These are phyloP conservation scores for Drosophila sechellia DNA, from an alignment of 1,140 invertebrate species.

Conservation along the genomic window DNA sequence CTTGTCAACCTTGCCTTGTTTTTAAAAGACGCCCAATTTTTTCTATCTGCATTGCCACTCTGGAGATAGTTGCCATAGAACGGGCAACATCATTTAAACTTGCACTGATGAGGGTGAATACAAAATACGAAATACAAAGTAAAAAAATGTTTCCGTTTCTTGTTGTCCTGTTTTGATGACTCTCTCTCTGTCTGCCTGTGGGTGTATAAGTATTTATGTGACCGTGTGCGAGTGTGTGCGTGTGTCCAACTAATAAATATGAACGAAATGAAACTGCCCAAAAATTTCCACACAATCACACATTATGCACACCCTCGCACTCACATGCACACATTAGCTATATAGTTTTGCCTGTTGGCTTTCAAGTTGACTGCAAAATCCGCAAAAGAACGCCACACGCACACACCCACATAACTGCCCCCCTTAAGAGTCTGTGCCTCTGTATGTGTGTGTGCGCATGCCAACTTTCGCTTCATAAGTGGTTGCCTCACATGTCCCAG, in stretches of 20 bases:
- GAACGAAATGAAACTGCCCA: slow-evolving; percentile 84
- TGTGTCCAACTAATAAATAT: slow-evolving; percentile 83
- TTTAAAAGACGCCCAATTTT: not conserved
- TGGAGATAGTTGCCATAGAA: slow-evolving; percentile 61
- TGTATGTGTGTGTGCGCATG: slow-evolving; percentile 48
- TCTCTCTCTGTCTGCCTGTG: slow-evolving; percentile 16
- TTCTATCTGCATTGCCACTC: slow-evolving; percentile 20
- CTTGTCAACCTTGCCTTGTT: no score
- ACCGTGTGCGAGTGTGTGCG: slow-evolving; percentile 18
- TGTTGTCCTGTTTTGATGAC: slow-evolving; percentile 78
- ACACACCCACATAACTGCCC: slow-evolving; percentile 43
- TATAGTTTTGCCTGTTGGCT: slow-evolving; percentile 82
- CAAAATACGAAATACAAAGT: slow-evolving; percentile 58
- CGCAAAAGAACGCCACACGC: slow-evolving; percentile 77
- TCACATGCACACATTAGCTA: slow-evolving; percentile 64
- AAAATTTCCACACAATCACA: slow-evolving; percentile 83
- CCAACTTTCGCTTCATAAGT: slow-evolving; percentile 77
- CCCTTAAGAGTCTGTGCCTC: slow-evolving; percentile 6
- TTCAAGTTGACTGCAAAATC: slow-evolving; percentile 81
- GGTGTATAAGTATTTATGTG: slow-evolving; percentile 16
- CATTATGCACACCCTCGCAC: slow-evolving; percentile 68
- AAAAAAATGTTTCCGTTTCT: slow-evolving; percentile 76
- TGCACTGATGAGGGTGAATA: slow-evolving; percentile 77
- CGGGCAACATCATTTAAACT: slow-evolving; percentile 68
- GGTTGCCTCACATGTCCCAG: slow-evolving; percentile 56